phyloP scores from a whole-genome alignment of 1,140 invertebrate species.

The Dysdera silvatica region DNA sequence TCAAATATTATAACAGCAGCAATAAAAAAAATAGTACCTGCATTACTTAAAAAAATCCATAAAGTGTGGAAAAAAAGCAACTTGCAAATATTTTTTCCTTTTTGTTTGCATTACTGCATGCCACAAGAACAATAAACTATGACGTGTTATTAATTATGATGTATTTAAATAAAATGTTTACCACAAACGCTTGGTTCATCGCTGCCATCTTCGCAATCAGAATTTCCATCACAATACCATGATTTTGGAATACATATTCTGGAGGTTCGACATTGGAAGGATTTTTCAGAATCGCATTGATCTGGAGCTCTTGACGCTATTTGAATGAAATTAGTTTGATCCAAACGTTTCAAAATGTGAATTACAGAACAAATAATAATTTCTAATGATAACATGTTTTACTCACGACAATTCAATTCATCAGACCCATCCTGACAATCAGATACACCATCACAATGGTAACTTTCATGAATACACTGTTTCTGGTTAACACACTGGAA shows the following conservation, averaged over 20 bases:
- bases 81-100: too few species aligned
- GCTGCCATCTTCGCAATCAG: conserved; percentile 84
- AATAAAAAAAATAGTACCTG: background rate
- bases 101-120: too few species aligned
- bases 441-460: conserved; percentile 85
- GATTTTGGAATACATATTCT: conserved; percentile 82
- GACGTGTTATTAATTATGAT: background rate
- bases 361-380: conserved; percentile 1
- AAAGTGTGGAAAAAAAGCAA: too few species aligned
- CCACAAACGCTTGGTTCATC: conserved; percentile 83
- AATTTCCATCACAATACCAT: conserved; percentile 88
- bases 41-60: too few species aligned
- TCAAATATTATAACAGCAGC: background rate
- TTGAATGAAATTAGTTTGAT: background rate
- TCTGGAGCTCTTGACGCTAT: conserved; percentile 54
- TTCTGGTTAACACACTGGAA: conserved; percentile 86
- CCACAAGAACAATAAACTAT: background rate
- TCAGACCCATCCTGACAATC: conserved; percentile 89
- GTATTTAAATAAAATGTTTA: conserved; percentile 34
- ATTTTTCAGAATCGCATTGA: conserved; percentile 77
- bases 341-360: background rate
- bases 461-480: conserved; percentile 86
- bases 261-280: conserved; percentile 76
- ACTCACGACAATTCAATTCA: conserved; percentile 70
- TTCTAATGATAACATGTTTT: conserved; percentile 20